These are phyloP conservation scores for Bombus haemorrhoidalis DNA, from an alignment of 1,140 invertebrate species.

Conservation along the genomic window DNA sequence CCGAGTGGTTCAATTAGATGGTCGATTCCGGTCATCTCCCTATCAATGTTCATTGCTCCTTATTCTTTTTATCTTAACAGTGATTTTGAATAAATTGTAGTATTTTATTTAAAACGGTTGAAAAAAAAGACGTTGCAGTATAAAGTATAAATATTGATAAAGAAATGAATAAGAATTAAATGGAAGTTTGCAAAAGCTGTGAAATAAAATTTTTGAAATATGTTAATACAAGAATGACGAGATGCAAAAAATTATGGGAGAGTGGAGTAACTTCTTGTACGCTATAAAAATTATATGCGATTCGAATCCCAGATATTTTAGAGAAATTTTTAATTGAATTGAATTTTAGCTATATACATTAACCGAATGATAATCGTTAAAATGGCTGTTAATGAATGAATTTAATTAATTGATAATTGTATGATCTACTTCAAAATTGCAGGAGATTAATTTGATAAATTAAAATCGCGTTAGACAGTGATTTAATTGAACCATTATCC, in stretches of 20 bases:
- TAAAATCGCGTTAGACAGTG: background rate
- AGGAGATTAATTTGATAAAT: background rate
- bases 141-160: background rate
- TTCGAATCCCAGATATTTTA: background rate
- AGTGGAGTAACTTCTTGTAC: background rate
- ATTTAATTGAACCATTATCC: constrained; percentile 26
- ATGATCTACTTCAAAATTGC: background rate
- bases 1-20: constrained; percentile 34
- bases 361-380: too few relatives aligned
- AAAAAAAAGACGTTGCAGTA: background rate
- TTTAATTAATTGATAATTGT: background rate
- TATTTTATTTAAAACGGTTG: background rate
- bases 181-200: background rate
- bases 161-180: background rate
- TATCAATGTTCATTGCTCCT: constrained; percentile 6
- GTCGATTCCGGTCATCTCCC: background rate
- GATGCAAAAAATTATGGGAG: background rate
- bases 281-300: background rate
- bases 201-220: background rate
- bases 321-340: too few relatives aligned
- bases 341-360: too few relatives aligned
- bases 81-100: background rate
- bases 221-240: background rate
- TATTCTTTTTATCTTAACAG: background rate
- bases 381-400: background rate